Evolutionary conservation across 2,888 invertebrate genomes (phyloP).

Genomic region (Clusia tigrina): DNA sequence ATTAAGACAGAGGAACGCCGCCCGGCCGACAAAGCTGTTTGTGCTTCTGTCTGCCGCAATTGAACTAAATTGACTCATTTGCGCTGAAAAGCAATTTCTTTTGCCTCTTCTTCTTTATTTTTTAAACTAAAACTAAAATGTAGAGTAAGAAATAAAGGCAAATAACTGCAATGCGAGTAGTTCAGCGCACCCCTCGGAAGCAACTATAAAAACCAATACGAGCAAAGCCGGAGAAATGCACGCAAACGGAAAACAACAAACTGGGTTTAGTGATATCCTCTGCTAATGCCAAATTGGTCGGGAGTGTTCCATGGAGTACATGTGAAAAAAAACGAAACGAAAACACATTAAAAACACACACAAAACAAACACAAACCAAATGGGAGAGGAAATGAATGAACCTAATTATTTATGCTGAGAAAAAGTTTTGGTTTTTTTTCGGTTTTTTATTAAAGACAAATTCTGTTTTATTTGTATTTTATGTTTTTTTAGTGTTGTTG

Average conservation of each 20-base stretch:
- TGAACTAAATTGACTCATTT: slow-evolving; percentile 22
- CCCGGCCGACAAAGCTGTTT: too few relatives aligned
- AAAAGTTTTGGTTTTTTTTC: neutral
- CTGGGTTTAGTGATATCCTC: slow-evolving; percentile 14
- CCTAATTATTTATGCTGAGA: neutral
- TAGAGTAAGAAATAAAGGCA: slow-evolving; percentile 23
- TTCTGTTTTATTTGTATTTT: neutral
- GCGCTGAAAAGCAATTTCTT: too few relatives aligned
- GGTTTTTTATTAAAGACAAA: slow-evolving; percentile 4
- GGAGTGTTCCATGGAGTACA: neutral
- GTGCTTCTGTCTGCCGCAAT: too few relatives aligned
- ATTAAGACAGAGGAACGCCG: too few relatives aligned
- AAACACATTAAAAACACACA: neutral
- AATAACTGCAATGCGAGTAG: slow-evolving; percentile 17
- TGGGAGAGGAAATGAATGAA: slow-evolving; percentile 20
- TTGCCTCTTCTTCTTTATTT: too few relatives aligned
- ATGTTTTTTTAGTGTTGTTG: neutral
- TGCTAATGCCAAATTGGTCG: neutral
- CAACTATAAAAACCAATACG: slow-evolving; percentile 14
- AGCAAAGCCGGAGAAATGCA: neutral
- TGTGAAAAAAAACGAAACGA: neutral
- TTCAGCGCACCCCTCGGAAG: neutral
- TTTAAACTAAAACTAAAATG: too few relatives aligned
- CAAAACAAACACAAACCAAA: neutral
- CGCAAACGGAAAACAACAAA: slow-evolving; percentile 6